Evolutionary conservation across 2,888 invertebrate genomes (phyloP).

Genomic region (Cheiracanthium punctorium): DNA sequence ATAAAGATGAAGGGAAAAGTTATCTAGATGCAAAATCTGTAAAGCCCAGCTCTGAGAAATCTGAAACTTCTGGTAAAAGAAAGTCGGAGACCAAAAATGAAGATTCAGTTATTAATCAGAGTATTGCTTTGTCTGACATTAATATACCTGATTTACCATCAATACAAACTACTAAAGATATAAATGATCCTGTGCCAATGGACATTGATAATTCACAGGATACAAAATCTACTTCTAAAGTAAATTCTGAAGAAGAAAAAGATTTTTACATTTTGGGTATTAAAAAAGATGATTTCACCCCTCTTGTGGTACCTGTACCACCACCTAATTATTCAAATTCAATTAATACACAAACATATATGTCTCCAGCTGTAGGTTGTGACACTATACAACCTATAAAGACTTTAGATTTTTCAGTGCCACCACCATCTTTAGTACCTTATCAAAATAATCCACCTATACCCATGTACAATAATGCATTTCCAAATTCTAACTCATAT

Average conservation of each 20-base stretch:
- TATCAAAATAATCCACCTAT: background rate
- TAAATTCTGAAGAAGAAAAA: slow-evolving; percentile 45
- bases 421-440: background rate
- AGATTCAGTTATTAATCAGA: background rate
- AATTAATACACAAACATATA: background rate
- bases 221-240: background rate
- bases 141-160: background rate
- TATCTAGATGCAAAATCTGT: no score
- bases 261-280: slow-evolving; percentile 58
- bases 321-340: slow-evolving; percentile 25
- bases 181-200: background rate
- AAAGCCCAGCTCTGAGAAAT: no score
- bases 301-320: slow-evolving; percentile 44
- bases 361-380: background rate
- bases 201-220: background rate
- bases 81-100: background rate
- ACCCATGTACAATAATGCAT: no score
- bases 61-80: no score
- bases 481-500: no score
- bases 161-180: background rate
- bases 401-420: background rate
- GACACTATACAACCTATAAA: background rate
- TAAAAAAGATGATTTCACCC: slow-evolving; percentile 47
- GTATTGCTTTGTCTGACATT: background rate
- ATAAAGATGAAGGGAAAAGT: background rate